phyloP scores from a whole-genome alignment of 2,113 vertebrate genomes.

The Lamprologus sp. region DNA sequence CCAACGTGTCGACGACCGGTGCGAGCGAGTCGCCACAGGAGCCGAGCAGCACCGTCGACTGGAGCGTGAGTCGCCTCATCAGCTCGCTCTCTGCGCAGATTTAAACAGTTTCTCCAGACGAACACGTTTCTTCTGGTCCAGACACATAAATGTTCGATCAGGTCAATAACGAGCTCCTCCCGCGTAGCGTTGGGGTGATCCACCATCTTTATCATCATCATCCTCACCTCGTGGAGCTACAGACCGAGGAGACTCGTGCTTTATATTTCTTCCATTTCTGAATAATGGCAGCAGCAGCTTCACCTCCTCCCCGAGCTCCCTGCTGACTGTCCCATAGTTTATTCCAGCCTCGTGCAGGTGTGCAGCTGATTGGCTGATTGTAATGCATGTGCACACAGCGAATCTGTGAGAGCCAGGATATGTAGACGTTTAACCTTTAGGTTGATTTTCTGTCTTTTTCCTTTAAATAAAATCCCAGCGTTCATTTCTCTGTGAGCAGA shows the following conservation, averaged over 20 bases:
- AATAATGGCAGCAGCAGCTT: not conserved
- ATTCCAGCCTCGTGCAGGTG: not conserved
- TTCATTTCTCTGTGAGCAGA: not conserved
- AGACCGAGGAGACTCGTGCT: not conserved
- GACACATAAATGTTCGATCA: not conserved
- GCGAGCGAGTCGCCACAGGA: constrained; percentile 68
- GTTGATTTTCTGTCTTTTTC: not conserved
- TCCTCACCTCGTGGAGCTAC: not conserved
- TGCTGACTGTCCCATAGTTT: not conserved
- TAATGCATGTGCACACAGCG: not conserved
- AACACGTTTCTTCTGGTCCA: not conserved
- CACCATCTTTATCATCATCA: not conserved
- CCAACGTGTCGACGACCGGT: constrained; percentile 40
- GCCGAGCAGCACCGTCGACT: constrained; percentile 82
- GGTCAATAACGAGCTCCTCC: not conserved
- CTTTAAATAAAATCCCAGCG: not conserved
- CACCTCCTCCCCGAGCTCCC: not conserved
- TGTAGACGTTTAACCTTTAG: not conserved
- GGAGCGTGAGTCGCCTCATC: constrained; percentile 79
- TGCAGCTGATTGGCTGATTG: not conserved
- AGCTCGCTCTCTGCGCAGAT: not conserved
- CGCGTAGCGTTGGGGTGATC: not conserved
- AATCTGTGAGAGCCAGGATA: not conserved
- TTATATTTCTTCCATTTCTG: not conserved
- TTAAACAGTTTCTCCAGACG: not conserved